Evolutionary conservation across 2,888 invertebrate species (phyloP), one percentile per base, ranked within the genome.

Genomic region (Eudemis profundana): DNA sequence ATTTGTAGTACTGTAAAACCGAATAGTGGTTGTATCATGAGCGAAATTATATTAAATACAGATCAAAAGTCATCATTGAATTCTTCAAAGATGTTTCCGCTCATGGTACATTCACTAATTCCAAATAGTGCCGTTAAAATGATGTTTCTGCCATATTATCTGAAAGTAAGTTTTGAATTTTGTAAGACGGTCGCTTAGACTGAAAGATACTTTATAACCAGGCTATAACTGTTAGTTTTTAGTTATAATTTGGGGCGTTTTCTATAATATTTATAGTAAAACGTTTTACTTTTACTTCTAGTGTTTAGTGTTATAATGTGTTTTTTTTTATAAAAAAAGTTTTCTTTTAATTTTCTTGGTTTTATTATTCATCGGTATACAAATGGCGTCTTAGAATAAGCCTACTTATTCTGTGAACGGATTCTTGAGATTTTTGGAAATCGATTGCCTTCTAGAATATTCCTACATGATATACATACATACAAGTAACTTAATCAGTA

Each of bases 251-350:
- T 68, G 63, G 66, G 70, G 70, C 72, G 66, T 79, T 85, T 89
- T 89, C 86, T 88, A 86, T 89, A 90, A 87, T 85, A 89, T 90
- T 89, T 90, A 90, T 88, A 84, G 84, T 86, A 86, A 78, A 76
- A 69, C 61, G 69, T 70, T 44, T 42, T 27, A 44, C 56, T 72
- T 75, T 68, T 49, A 67, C 71, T 68, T 72, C 72, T 76, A 70
- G 67, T 67, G 70, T 67, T 63, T 67, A 68, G 69, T 72, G 61
- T 73, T 69, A 69, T 71, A 72, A 75, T 74, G 64, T 54, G n/a
- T n/a, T n/a, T n/a, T n/a, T n/a, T n/a, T n/a, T 71, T 72, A 64
- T 72, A 70, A 69, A 62, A 62, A 50, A 33, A 15, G n/a, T 51
- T 57, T 61, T 53, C 38, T 29, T 50, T 57, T 56, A 14, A 10